A percentile compares a stretch with the other conserved stretches of the same genome.
Evolutionary conservation across 2,797 vertebrate species (phyloP).

Genomic region (Phalanger gymnotis): DNA sequence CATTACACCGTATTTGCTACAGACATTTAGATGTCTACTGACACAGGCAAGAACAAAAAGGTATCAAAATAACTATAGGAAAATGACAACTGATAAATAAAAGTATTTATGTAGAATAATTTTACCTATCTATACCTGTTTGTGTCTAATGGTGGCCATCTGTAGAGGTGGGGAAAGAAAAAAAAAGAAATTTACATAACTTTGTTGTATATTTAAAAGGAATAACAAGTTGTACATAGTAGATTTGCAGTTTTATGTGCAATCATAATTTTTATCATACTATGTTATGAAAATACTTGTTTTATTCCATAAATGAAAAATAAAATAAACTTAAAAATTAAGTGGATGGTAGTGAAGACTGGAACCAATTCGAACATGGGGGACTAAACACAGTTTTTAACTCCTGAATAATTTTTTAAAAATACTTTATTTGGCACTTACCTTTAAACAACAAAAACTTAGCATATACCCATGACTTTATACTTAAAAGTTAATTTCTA

Average conservation of each 20-base stretch:
- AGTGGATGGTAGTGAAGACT: neutral
- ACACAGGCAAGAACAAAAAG: constrained; percentile 1
- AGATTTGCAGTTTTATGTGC: neutral
- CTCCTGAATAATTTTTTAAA: neutral
- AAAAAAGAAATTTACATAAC: too few species aligned
- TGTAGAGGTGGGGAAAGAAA: neutral
- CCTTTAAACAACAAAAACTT: neutral
- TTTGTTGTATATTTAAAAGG: neutral
- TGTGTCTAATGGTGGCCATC: neutral
- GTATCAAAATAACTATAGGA: neutral
- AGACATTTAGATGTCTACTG: neutral
- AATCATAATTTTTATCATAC: neutral
- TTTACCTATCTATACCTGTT: neutral
- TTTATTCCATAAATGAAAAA: neutral
- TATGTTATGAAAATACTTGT: neutral
- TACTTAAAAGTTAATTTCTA: neutral
- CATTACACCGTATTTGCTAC: constrained; percentile 3
- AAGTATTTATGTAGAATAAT: neutral
- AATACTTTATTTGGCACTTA: neutral
- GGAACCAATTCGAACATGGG: neutral
- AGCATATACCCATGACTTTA: neutral
- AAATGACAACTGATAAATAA: constrained; percentile 4
- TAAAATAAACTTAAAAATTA: neutral
- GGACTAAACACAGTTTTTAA: neutral
- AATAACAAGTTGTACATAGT: neutral